These are phyloP conservation scores for Cordilura impudica DNA, from an alignment of 2,888 invertebrate genomes.

Conservation along the genomic window DNA sequence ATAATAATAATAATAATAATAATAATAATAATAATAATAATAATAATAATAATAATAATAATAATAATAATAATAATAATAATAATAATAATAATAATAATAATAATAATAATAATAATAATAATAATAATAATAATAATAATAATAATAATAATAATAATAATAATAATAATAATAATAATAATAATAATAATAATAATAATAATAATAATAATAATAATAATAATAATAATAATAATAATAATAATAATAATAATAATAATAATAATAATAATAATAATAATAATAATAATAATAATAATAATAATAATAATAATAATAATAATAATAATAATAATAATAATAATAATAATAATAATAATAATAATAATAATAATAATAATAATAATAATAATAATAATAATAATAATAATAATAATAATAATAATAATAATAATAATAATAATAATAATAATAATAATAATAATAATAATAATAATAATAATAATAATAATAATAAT, in stretches of 20 bases:
- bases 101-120: neutral
- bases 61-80: neutral
- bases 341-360: slow-evolving; percentile 1
- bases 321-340: slow-evolving; percentile 1
- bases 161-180: slow-evolving; percentile 1
- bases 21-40: slow-evolving; percentile 1
- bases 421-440: neutral
- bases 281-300: slow-evolving; percentile 1
- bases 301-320: slow-evolving; percentile 1
- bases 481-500: slow-evolving; percentile 1
- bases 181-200: neutral
- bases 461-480: neutral
- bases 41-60: slow-evolving; percentile 1
- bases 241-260: slow-evolving; percentile 1
- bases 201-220: slow-evolving; percentile 1
- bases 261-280: slow-evolving; percentile 1
- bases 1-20: slow-evolving; percentile 1
- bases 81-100: slow-evolving; percentile 1
- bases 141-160: slow-evolving; percentile 1
- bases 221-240: slow-evolving; percentile 1
- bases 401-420: neutral
- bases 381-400: neutral
- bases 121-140: slow-evolving; percentile 1
- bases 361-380: slow-evolving; percentile 1
- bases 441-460: neutral